Evolutionary conservation across 1,140 invertebrate species (phyloP).

Genomic region (Panagrolaimus sp.): DNA sequence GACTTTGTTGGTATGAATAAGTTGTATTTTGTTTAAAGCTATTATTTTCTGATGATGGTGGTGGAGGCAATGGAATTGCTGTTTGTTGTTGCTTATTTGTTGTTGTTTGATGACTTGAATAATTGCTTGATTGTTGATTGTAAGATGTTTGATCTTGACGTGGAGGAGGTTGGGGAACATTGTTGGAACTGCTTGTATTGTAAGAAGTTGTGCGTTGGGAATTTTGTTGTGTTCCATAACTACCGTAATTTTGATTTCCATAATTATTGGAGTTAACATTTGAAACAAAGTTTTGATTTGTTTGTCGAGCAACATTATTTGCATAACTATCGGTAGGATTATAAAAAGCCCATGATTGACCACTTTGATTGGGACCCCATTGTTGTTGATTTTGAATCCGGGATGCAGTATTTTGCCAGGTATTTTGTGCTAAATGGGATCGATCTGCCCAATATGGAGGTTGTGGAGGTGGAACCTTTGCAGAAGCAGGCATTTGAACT

Average conservation of each 20-base stretch:
- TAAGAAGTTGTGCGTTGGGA: not conserved
- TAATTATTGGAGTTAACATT: too few relatives aligned
- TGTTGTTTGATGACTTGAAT: not conserved
- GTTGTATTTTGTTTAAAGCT: not conserved
- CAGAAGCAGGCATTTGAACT: constrained; percentile 31
- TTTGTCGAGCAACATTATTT: not conserved
- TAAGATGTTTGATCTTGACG: not conserved
- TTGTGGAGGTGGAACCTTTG: constrained; percentile 32
- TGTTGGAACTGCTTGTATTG: not conserved
- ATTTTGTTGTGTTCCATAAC: constrained; percentile 4
- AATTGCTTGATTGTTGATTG: not conserved
- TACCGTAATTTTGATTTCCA: not conserved
- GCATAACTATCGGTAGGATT: not conserved
- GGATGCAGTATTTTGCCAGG: constrained; percentile 2
- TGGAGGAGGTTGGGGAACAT: not conserved
- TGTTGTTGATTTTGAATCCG: not conserved
- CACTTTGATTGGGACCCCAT: not conserved
- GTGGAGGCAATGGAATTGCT: not conserved
- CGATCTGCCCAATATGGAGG: constrained; percentile 34
- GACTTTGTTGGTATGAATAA: not conserved
- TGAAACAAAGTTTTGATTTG: too few relatives aligned
- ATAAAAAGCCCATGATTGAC: not conserved
- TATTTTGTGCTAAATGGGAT: constrained; percentile 8
- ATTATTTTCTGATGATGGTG: not conserved
- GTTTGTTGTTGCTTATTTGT: not conserved